phyloP scores from a whole-genome alignment of 2,113 vertebrate genomes.

The Planiliza haematocheilus region DNA sequence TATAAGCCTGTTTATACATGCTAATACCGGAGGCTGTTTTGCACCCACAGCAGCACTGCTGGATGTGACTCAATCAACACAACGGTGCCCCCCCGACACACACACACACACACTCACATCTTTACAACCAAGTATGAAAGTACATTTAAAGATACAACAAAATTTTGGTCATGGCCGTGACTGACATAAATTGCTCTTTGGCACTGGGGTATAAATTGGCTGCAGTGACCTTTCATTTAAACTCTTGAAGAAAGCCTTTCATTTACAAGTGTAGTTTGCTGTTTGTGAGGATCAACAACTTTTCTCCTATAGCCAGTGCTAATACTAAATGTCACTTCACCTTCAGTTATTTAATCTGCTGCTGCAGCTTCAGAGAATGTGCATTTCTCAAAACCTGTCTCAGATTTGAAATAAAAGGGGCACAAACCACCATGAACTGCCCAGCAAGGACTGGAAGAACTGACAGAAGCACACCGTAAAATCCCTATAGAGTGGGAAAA shows the following conservation, averaged over 20 bases:
- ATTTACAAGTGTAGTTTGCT: neutral
- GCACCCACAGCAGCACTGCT: conserved; percentile 70
- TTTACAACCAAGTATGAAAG: conserved; percentile 45
- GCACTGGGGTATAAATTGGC: neutral
- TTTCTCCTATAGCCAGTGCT: neutral
- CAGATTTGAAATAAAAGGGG: too few relatives aligned
- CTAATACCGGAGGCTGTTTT: conserved; percentile 77
- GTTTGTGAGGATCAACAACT: conserved; percentile 20
- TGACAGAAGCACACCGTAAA: neutral
- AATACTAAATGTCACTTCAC: conserved; percentile 11
- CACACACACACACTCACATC: conserved; percentile 25
- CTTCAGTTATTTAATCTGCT: conserved; percentile 52
- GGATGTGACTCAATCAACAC: conserved; percentile 77
- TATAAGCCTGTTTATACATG: conserved; percentile 83
- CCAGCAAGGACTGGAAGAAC: neutral
- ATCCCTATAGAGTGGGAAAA: neutral
- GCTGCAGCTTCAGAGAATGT: conserved; percentile 20
- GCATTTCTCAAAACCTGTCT: conserved; percentile 5
- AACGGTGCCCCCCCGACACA: neutral
- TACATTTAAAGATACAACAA: conserved; percentile 41
- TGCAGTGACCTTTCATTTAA: conserved; percentile 7
- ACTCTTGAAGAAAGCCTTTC: neutral
- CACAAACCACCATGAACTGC: neutral
- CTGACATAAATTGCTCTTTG: conserved; percentile 39
- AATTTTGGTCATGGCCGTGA: conserved; percentile 34